Percentiles rank a stretch among this genome's conserved stretches.
These are phyloP conservation scores for Notarius quadriscutis DNA, from an alignment of 2,113 vertebrate genomes.

Conservation along the genomic window DNA sequence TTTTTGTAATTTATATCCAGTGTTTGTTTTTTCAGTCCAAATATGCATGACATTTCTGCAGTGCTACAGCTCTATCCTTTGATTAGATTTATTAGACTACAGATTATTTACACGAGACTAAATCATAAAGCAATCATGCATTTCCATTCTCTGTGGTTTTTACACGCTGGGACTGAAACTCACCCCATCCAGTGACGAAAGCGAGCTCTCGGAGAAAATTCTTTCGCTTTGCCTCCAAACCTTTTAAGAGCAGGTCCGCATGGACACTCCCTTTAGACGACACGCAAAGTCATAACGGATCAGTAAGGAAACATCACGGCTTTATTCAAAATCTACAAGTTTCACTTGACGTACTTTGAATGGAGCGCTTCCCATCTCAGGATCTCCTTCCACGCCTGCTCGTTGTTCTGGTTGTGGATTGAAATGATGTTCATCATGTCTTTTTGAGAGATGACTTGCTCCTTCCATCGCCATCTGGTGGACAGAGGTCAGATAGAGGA, in stretches of 20 bases:
- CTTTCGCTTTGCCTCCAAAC: constrained; percentile 85
- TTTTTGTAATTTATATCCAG: not conserved
- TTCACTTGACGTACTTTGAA: constrained; percentile 67
- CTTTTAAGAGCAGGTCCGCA: constrained; percentile 80
- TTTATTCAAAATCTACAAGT: not conserved
- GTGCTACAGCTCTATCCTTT: not conserved
- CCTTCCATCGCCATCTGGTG: constrained; percentile 83
- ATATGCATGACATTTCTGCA: not conserved
- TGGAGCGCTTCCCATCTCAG: constrained; percentile 89
- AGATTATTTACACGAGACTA: not conserved
- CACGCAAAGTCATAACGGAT: not conserved
- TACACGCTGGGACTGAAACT: constrained; percentile 36
- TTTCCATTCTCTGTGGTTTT: not conserved
- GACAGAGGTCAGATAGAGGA: constrained; percentile 17
- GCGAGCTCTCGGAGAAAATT: constrained; percentile 84
- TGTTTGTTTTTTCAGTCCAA: not conserved
- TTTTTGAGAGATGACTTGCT: constrained; percentile 77
- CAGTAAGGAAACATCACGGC: not conserved
- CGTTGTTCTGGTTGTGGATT: constrained; percentile 89
- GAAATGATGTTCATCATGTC: constrained; percentile 86
- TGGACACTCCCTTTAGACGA: constrained; percentile 77
- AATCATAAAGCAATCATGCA: not conserved
- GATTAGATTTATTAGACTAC: not conserved
- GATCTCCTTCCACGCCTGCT: constrained; percentile 88
- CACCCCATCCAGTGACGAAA: constrained; percentile 88